These are phyloP conservation scores for Potorous gilbertii DNA, from an alignment of 2,797 vertebrate species.

Conservation along the genomic window DNA sequence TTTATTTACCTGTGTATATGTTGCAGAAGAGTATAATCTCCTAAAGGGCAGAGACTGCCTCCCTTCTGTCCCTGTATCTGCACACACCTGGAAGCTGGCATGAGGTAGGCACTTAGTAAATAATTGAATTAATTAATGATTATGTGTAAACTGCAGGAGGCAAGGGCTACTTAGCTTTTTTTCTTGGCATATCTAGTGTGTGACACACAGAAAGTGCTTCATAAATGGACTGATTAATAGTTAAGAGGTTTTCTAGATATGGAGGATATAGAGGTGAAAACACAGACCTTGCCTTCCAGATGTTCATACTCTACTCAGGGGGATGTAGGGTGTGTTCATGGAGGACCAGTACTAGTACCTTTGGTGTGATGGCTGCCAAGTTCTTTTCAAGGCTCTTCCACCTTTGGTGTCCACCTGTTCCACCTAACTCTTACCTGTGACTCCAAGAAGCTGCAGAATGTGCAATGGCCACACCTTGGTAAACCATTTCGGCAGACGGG, in stretches of 20 bases:
- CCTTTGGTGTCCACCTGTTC: no score
- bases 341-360: no score
- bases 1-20: neutral
- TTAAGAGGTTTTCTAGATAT: no score
- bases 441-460: no score
- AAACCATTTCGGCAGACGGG: no score
- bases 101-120: neutral
- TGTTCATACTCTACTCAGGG: neutral
- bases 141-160: neutral
- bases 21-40: neutral
- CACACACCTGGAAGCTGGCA: neutral
- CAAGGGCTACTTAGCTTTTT: neutral
- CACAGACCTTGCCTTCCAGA: neutral
- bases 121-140: neutral
- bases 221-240: neutral
- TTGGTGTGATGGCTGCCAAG: no score
- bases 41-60: neutral
- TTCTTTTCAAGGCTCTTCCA: no score
- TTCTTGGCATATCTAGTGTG: neutral
- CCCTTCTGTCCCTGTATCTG: neutral
- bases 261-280: neutral
- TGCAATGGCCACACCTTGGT: no score
- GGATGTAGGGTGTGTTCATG: no score
- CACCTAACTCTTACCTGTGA: no score
- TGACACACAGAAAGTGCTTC: neutral